These are phyloP conservation scores for Speoplatyrhinus poulsoni DNA, from an alignment of 2,113 vertebrate species.

Conservation along the genomic window DNA sequence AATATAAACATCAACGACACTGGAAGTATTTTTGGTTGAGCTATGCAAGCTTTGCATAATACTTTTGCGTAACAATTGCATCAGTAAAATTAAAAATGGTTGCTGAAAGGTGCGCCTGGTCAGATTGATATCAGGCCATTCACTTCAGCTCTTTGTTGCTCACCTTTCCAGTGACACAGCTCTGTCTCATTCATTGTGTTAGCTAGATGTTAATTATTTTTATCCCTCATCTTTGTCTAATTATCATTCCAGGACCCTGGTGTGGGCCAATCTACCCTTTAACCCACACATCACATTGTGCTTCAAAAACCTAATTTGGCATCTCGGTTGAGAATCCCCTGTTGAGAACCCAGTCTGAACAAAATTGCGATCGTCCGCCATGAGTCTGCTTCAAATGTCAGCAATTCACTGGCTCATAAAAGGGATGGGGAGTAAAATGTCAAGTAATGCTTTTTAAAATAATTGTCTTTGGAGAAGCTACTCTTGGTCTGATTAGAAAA, in stretches of 20 bases:
- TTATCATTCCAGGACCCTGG: slow-evolving; percentile 39
- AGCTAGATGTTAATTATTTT: slow-evolving; percentile 34
- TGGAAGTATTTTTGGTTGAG: neutral
- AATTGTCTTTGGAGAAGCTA: slow-evolving; percentile 68
- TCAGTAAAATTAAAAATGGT: no score
- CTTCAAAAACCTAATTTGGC: slow-evolving; percentile 32
- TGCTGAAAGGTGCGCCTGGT: no score
- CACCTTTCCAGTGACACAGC: slow-evolving; percentile 2
- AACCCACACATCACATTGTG: slow-evolving; percentile 26
- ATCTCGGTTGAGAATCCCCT: slow-evolving; percentile 16
- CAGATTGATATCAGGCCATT: neutral
- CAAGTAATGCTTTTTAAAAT: slow-evolving; percentile 75
- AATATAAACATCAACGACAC: neutral
- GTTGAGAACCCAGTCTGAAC: slow-evolving; percentile 39
- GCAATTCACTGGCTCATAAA: slow-evolving; percentile 62
- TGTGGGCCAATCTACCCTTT: slow-evolving; percentile 39
- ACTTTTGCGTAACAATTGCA: no score
- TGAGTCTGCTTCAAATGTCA: slow-evolving; percentile 72
- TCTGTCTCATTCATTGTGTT: slow-evolving; percentile 51
- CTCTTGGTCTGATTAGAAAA: slow-evolving; percentile 58
- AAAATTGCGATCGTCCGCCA: slow-evolving; percentile 63
- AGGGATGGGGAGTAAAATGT: slow-evolving; percentile 71
- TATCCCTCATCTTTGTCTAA: slow-evolving; percentile 26
- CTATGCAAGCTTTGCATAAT: no score
- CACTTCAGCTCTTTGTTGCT: slow-evolving; percentile 11